phyloP scores from a whole-genome alignment of 1,140 invertebrate genomes.

The Drosophila santomea region DNA sequence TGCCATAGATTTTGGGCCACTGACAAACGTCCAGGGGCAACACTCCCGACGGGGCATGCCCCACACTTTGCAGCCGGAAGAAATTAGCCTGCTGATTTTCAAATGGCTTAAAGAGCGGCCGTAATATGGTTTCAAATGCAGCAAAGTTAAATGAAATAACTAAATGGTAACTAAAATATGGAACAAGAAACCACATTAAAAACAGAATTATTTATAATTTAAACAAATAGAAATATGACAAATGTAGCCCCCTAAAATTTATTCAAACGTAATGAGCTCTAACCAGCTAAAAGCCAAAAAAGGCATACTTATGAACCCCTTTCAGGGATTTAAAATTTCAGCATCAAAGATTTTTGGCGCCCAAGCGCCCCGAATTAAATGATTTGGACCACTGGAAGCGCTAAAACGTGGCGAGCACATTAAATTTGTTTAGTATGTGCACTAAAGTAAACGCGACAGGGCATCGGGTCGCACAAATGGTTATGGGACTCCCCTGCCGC shows the following conservation, averaged over 20 bases:
- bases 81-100: slow-evolving; percentile 41
- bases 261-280: not conserved
- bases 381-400: slow-evolving; percentile 25
- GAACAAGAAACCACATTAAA: not conserved
- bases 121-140: not conserved
- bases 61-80: slow-evolving; percentile 22
- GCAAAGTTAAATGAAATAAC: not conserved
- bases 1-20: slow-evolving; percentile 46
- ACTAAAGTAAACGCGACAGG: slow-evolving; percentile 64
- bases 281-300: not conserved
- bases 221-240: too few species aligned
- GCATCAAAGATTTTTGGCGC: slow-evolving; percentile 32
- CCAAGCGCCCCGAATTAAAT: slow-evolving; percentile 19
- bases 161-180: too few species aligned
- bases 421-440: slow-evolving; percentile 76
- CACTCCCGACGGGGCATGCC: slow-evolving; percentile 1
- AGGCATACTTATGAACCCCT: slow-evolving; percentile 6
- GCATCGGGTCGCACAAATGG: slow-evolving; percentile 44
- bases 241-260: not conserved
- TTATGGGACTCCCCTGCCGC: slow-evolving; percentile 27
- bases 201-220: too few species aligned
- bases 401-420: slow-evolving; percentile 39
- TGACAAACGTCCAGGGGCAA: slow-evolving; percentile 21
- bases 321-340: slow-evolving; percentile 48
- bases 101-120: not conserved